phyloP scores from a whole-genome alignment of 2,113 vertebrate genomes.

The Orycteropus afer region DNA sequence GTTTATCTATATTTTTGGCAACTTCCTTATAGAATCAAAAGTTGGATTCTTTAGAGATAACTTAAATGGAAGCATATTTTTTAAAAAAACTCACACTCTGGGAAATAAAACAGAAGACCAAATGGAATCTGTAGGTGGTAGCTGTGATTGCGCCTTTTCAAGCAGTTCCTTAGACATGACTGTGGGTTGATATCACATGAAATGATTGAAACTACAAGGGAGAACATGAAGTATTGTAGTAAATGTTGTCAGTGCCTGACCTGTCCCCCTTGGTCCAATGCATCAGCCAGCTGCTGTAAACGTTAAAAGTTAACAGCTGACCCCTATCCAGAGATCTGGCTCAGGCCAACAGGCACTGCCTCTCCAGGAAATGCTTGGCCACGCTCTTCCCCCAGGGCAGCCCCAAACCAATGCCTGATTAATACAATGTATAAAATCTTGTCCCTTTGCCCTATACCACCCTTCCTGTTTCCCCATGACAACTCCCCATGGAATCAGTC shows the following conservation, averaged over 20 bases:
- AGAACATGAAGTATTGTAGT: no score
- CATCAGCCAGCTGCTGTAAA: background rate
- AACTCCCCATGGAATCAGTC: background rate
- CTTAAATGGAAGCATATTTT: slow-evolving; percentile 65
- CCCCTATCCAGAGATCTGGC: background rate
- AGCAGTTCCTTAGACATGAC: background rate
- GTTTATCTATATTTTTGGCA: slow-evolving; percentile 66
- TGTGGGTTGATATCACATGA: background rate
- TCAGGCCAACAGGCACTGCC: background rate
- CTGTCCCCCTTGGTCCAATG: background rate
- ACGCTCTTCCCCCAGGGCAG: no score
- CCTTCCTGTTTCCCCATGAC: background rate
- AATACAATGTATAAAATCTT: background rate
- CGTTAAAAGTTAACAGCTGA: background rate
- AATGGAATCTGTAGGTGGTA: slow-evolving; percentile 61
- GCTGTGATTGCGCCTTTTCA: slow-evolving; percentile 54
- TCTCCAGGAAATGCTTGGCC: background rate
- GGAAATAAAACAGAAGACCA: slow-evolving; percentile 35
- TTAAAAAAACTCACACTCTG: slow-evolving; percentile 41
- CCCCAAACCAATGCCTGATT: background rate
- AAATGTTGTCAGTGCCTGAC: background rate
- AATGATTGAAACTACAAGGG: background rate
- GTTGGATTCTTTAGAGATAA: slow-evolving; percentile 60
- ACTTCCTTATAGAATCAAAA: slow-evolving; percentile 55
- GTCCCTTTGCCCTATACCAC: background rate